Base-by-base conservation (phyloP, 2,797 vertebrate genomes). In the Manis pentadactyla region DNA sequence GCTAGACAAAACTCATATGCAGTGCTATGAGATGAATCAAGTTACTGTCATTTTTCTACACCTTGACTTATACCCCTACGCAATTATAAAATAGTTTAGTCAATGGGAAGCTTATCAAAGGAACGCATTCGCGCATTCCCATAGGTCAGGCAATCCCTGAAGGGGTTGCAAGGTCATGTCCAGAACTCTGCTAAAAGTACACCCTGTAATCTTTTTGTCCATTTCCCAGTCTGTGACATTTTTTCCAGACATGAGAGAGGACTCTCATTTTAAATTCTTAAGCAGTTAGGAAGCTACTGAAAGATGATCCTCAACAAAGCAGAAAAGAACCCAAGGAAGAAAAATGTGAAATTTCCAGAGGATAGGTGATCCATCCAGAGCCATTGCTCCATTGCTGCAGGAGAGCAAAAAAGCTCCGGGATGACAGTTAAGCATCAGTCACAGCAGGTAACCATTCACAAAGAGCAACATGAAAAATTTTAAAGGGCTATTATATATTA, bases 121-220 rank as follows among this genome's bases (percentile, higher is more conserved):
- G 2, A 81, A 2, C 9, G 37, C 0, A 64, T 0, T 2, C 15
- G 2, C 12, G 37, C 0, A 64, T 0, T 2, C 12, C 2, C 53
- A 11, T 42, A 68, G 0, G 23, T 83, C 42, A 83, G 2, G n/a
- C 27, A 55, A 4, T 78, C 61, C 9, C 29, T 84, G 10, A 87
- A 64, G 12, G 0, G 1, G 61, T 84, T 77, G 18, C 53, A 21
- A 31, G n/a, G 29, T 10, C 55, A 46, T 87, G 10, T 8, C 19
- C 55, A 73, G 27, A 21, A 61, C 18, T 15, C 5, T 69, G 49
- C 19, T 34, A 0, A 95, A 91, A 93, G 2, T 8, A 75, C 10
- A 42, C 27, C 57, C 3, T 1, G 5, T 68, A 37, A 63, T 55
- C 18, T 42, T 78, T 63, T 87, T 64, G 19, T 57, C 29, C 21